phyloP scores from a whole-genome alignment of 2,888 invertebrate genomes.

The Dynastes tityus region DNA sequence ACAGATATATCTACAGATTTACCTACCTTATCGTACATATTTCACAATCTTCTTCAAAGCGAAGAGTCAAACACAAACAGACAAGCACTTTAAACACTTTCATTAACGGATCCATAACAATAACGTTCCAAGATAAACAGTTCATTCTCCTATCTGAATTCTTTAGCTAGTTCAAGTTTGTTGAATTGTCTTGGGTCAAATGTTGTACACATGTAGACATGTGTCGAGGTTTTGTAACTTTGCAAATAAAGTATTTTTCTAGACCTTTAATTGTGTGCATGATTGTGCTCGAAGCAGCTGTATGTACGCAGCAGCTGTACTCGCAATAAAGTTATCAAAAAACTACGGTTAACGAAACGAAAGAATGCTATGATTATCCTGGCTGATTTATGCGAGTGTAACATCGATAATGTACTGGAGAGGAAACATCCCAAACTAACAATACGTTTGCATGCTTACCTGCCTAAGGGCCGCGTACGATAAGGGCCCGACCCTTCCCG shows the following conservation, averaged over 20 bases:
- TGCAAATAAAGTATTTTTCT: conserved; percentile 35
- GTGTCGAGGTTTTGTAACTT: not conserved
- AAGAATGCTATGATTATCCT: conserved; percentile 34
- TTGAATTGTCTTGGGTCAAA: not conserved
- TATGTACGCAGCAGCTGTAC: conserved; percentile 25
- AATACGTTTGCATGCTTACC: not conserved
- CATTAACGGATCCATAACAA: not conserved
- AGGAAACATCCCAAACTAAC: conserved; percentile 18
- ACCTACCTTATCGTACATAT: not conserved
- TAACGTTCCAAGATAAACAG: not conserved
- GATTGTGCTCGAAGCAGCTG: conserved; percentile 12
- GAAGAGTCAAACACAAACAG: not conserved
- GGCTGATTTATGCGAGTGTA: conserved; percentile 24
- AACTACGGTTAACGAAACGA: conserved; percentile 33
- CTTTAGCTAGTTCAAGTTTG: not conserved
- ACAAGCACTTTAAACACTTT: not conserved
- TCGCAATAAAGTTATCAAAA: conserved; percentile 31
- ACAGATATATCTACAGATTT: too few relatives aligned
- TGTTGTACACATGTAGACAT: not conserved
- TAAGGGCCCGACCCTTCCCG: not conserved
- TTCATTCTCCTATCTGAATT: not conserved
- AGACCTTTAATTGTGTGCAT: conserved; percentile 21
- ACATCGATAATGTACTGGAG: not conserved
- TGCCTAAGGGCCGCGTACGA: not conserved
- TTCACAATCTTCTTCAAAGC: not conserved